phyloP scores from a whole-genome alignment of 23 tunicate genomes.

The Halocynthia aurantium region DNA sequence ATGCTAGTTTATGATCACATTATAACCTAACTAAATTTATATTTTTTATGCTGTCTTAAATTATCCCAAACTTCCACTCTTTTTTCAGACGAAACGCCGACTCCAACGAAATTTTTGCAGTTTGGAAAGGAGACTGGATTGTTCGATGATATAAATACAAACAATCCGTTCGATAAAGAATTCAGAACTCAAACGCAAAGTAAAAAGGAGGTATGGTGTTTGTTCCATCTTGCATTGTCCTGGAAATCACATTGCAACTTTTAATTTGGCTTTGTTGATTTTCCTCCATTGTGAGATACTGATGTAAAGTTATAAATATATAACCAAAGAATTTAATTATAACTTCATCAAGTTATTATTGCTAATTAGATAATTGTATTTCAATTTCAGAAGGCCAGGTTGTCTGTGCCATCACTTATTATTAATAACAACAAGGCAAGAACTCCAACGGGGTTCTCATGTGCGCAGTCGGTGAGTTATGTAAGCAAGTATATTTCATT shows the following conservation, averaged over 20 bases:
- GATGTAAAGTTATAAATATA: too few species aligned
- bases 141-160: constrained; percentile 57
- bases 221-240: background rate
- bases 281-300: too few species aligned
- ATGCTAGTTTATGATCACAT: too few species aligned
- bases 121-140: constrained; percentile 73
- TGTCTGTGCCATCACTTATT: constrained; percentile 15
- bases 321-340: too few species aligned
- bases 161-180: constrained; percentile 73
- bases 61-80: background rate
- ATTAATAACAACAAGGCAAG: constrained; percentile 32
- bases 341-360: too few species aligned
- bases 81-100: constrained; percentile 81
- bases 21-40: too few species aligned
- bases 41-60: background rate
- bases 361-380: too few species aligned
- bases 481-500: too few species aligned
- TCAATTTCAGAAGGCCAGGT: constrained; percentile 12
- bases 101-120: constrained; percentile 78
- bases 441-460: constrained; percentile 54
- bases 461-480: background rate
- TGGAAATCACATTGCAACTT: too few species aligned
- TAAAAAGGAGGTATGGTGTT: constrained; percentile 53
- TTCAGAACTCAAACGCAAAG: constrained; percentile 45
- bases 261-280: too few species aligned